Evolutionary conservation across 2,113 vertebrate species (phyloP).

Genomic region (Brachyhypopomus occidentalis): DNA sequence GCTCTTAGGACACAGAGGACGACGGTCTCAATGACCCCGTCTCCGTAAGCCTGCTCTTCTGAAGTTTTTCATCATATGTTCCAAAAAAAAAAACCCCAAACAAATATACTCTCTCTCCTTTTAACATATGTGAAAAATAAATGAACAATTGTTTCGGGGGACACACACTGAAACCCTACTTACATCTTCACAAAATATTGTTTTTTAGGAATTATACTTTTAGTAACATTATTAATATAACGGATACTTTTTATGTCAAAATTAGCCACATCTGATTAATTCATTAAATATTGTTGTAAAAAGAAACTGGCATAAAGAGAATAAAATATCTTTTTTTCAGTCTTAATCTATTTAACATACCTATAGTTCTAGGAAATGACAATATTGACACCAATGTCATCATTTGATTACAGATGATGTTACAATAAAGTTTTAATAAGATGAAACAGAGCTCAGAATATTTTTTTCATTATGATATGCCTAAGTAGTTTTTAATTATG

Average conservation of each 20-base stretch:
- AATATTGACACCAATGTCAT: constrained; percentile 13
- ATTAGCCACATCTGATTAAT: background rate
- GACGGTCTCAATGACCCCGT: background rate
- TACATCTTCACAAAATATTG: too few relatives aligned
- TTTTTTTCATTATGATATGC: background rate
- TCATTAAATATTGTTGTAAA: background rate
- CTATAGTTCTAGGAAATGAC: background rate
- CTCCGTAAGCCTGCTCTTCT: background rate
- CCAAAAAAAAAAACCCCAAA: background rate
- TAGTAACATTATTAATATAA: too few relatives aligned
- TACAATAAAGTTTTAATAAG: constrained; percentile 1
- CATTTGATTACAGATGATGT: background rate
- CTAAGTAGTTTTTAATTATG: constrained; percentile 12
- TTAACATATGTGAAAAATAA: too few relatives aligned
- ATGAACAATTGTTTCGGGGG: background rate
- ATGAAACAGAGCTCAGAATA: constrained; percentile 5
- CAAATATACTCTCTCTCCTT: background rate
- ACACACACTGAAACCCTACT: background rate
- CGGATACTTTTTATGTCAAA: too few relatives aligned
- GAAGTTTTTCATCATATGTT: background rate
- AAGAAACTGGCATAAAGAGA: background rate
- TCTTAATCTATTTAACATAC: background rate
- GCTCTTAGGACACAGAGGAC: background rate
- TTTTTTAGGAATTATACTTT: too few relatives aligned
- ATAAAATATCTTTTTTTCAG: background rate